Conservation (phyloP, 2,888 invertebrate genomes). For the Calliopum simillimum region DNA sequence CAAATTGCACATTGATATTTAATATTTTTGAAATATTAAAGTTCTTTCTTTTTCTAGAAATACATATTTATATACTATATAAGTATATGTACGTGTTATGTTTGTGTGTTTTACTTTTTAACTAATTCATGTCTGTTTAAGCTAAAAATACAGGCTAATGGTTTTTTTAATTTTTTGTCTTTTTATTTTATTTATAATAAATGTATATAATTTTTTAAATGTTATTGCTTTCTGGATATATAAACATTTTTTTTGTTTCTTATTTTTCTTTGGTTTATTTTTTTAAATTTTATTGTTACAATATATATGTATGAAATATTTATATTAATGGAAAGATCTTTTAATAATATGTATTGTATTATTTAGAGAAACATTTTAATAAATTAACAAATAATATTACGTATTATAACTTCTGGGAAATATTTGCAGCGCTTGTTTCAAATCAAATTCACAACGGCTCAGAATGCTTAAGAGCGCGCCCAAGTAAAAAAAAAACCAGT, state of each 20-base stretch:
- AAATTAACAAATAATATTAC: too few relatives aligned
- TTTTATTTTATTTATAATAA: constrained; percentile 43
- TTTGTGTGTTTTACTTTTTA: constrained; percentile 38
- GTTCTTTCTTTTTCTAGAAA: constrained; percentile 38
- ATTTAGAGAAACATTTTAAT: too few relatives aligned
- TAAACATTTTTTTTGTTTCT: constrained; percentile 43
- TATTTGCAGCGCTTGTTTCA: too few relatives aligned
- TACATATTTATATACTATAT: constrained; percentile 20
- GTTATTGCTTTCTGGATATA: constrained; percentile 64
- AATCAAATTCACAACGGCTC: too few relatives aligned
- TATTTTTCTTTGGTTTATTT: constrained; percentile 38
- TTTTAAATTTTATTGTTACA: constrained; percentile 37
- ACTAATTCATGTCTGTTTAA: constrained; percentile 46
- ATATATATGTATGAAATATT: too few relatives aligned
- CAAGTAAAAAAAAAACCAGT: too few relatives aligned
- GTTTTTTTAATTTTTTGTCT: constrained; percentile 37
- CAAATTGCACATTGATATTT: constrained; percentile 62
- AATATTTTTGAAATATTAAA: constrained; percentile 57
- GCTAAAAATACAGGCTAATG: constrained; percentile 52
- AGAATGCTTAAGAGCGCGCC: too few relatives aligned
- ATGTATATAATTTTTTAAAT: constrained; percentile 44
- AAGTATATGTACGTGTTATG: constrained; percentile 39
- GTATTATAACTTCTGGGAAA: too few relatives aligned
- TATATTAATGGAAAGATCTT: too few relatives aligned
- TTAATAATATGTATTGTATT: too few relatives aligned